phyloP scores from a whole-genome alignment of 2,888 invertebrate species.

The Malachius bipustulatus region DNA sequence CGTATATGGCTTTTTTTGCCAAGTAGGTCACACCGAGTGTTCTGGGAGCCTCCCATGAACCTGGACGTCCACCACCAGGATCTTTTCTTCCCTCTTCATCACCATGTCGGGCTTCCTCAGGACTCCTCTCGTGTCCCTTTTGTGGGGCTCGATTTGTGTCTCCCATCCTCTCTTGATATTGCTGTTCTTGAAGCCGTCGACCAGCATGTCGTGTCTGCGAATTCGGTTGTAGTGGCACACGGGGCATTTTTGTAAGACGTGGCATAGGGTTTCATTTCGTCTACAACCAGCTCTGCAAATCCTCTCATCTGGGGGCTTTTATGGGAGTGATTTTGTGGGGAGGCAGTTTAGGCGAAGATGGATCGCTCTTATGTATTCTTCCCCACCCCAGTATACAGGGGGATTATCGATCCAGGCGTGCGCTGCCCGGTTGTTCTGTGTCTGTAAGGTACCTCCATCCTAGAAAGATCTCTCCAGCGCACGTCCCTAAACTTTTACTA shows the following conservation, averaged over 20 bases:
- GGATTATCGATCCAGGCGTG: slow-evolving; percentile 7
- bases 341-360: slow-evolving; percentile 13
- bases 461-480: too few species aligned
- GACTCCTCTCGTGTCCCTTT: slow-evolving; percentile 12
- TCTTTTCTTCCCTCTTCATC: slow-evolving; percentile 8
- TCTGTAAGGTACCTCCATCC: too few species aligned
- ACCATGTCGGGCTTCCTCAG: slow-evolving; percentile 18
- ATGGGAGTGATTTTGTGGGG: slow-evolving; percentile 7
- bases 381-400: slow-evolving; percentile 4
- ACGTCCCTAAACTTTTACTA: too few species aligned
- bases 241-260: slow-evolving; percentile 18
- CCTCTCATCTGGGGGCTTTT: background rate
- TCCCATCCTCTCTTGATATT: slow-evolving; percentile 5
- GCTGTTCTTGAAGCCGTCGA: slow-evolving; percentile 7
- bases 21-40: too few species aligned
- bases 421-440: slow-evolving; percentile 3
- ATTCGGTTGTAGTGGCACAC: slow-evolving; percentile 13
- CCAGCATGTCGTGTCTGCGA: slow-evolving; percentile 11
- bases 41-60: too few species aligned
- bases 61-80: slow-evolving; percentile 11
- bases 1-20: too few species aligned
- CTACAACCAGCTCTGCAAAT: slow-evolving; percentile 16
- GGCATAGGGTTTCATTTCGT: slow-evolving; percentile 14
- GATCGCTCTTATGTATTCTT: slow-evolving; percentile 19
- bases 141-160: slow-evolving; percentile 13